phyloP scores from a whole-genome alignment of 2,797 vertebrate species.

The Propithecus perrieri region DNA sequence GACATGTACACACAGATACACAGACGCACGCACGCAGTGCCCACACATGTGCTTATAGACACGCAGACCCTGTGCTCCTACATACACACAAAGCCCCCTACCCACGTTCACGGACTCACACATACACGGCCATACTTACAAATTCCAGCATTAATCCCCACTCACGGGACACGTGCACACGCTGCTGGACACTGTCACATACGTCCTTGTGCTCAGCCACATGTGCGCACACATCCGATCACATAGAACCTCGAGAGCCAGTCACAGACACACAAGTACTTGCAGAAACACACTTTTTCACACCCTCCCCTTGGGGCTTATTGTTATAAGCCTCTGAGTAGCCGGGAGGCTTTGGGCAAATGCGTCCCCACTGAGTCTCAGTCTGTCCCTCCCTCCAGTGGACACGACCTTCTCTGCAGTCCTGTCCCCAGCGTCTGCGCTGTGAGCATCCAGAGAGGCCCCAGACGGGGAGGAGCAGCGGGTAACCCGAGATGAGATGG shows the following conservation, averaged over 20 bases:
- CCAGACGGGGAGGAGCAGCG: neutral
- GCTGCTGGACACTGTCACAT: neutral
- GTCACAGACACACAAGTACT: neutral
- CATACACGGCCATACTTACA: neutral
- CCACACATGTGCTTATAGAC: neutral
- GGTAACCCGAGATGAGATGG: neutral
- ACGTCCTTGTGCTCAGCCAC: too few species aligned
- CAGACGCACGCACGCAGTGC: neutral
- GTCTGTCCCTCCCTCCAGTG: neutral
- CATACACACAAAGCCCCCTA: neutral
- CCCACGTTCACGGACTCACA: neutral
- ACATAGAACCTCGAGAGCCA: neutral
- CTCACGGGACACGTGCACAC: neutral
- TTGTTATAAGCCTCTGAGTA: neutral
- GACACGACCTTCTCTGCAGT: too few species aligned
- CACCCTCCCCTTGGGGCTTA: neutral
- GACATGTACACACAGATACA: neutral
- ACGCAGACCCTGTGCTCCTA: neutral
- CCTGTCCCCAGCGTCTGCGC: neutral
- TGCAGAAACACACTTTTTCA: neutral
- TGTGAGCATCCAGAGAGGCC: neutral
- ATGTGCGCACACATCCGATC: neutral
- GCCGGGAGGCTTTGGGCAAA: neutral
- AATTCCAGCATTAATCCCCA: neutral
- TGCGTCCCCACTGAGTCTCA: neutral